Conservation (phyloP, 2,797 vertebrate genomes). For the Aselliscus stoliczkanus region DNA sequence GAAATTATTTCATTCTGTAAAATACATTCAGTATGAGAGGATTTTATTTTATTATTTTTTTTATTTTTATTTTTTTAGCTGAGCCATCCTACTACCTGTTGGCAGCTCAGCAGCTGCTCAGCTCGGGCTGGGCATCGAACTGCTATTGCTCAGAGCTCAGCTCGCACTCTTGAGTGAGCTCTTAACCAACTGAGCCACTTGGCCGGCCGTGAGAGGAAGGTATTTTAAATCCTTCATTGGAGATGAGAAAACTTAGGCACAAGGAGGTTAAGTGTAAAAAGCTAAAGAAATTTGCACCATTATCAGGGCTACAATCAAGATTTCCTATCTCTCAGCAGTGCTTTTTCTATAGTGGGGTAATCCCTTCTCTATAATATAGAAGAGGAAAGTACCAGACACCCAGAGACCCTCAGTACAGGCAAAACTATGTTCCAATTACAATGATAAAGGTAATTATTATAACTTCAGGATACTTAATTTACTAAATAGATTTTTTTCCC, state of each 20-base stretch:
- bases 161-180: too few relatives aligned
- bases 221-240: neutral
- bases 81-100: too few relatives aligned
- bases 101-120: too few relatives aligned
- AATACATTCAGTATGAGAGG: neutral
- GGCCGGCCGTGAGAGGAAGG: neutral
- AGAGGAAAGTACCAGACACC: neutral
- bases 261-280: neutral
- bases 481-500: neutral
- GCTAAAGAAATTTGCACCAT: neutral
- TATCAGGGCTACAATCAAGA: neutral
- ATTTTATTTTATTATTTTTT: too few relatives aligned
- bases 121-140: too few relatives aligned
- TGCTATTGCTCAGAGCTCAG: too few relatives aligned
- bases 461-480: conserved; percentile 11
- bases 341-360: neutral
- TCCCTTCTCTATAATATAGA: neutral
- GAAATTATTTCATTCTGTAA: conserved; percentile 28
- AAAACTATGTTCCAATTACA: neutral
- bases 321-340: neutral
- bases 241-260: neutral
- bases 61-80: too few relatives aligned
- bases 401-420: too few relatives aligned
- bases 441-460: neutral
- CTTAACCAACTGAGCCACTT: too few relatives aligned